phyloP scores from a whole-genome alignment of 2,888 invertebrate species.

The Perizoma affinitatum region DNA sequence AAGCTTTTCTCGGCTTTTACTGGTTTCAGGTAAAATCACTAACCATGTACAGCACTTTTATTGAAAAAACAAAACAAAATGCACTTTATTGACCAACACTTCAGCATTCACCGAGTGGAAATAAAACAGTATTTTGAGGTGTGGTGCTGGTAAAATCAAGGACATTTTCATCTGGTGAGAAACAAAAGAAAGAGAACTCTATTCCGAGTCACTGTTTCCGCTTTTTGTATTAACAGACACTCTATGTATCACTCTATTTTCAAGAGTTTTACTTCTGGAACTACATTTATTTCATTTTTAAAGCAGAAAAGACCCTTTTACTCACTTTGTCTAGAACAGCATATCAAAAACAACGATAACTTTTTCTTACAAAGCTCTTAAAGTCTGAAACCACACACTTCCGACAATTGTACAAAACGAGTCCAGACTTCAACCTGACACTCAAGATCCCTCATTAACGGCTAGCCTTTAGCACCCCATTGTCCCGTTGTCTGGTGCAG shows the following conservation, averaged over 20 bases:
- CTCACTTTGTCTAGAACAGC: no score
- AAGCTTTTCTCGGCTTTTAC: conserved; percentile 3
- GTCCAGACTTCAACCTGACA: conserved; percentile 13
- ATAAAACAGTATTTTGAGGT: background rate
- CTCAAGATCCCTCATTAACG: conserved; percentile 24
- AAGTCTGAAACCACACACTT: background rate
- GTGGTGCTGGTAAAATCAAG: conserved; percentile 7
- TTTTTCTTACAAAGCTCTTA: no score
- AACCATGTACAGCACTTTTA: background rate
- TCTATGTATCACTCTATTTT: no score
- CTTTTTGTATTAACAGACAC: no score
- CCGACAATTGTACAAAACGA: conserved; percentile 12
- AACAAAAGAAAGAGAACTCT: conserved; percentile 5
- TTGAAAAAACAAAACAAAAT: conserved; percentile 16
- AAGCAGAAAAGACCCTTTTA: no score
- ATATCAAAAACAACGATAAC: no score
- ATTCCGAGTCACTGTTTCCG: background rate
- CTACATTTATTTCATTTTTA: no score
- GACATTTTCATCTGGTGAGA: background rate
- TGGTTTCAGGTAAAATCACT: conserved; percentile 3
- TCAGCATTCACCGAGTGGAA: background rate
- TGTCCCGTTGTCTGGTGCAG: conserved; percentile 20
- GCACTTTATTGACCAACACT: background rate
- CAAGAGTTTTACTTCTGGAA: no score
- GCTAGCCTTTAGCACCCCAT: conserved; percentile 21